Conservation (phyloP, 2,888 invertebrate species). For the Agrilus cyanescens region DNA sequence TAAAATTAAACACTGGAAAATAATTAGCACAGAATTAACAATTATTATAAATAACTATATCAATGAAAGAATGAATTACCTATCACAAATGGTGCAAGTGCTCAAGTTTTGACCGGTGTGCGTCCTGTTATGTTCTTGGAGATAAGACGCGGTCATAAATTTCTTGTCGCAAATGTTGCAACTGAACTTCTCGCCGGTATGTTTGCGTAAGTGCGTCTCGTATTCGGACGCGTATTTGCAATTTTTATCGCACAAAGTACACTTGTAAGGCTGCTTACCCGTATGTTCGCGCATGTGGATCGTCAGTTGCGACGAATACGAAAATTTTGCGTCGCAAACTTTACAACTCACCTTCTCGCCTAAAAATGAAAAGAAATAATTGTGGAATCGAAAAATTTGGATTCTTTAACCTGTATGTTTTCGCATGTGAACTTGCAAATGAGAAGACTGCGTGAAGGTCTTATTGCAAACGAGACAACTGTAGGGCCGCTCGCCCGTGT, state of each 20-base stretch:
- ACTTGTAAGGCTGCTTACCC: conserved; percentile 32
- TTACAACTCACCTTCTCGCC: conserved; percentile 24
- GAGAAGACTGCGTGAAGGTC: conserved; percentile 48
- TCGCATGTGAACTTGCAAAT: conserved; percentile 44
- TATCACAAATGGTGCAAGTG: conserved; percentile 31
- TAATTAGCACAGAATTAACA: no score
- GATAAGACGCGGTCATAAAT: conserved; percentile 28
- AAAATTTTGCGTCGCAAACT: conserved; percentile 29
- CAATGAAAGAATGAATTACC: no score
- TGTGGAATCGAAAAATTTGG: no score
- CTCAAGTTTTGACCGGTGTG: conserved; percentile 34
- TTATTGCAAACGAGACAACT: conserved; percentile 45
- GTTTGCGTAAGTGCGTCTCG: conserved; percentile 29
- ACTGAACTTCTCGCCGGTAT: conserved; percentile 28
- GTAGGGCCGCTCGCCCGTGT: conserved; percentile 50
- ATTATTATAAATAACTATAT: no score
- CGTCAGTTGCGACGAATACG: conserved; percentile 32
- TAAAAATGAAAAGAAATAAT: conserved; percentile 1
- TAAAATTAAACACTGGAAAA: no score
- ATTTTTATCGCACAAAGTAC: conserved; percentile 30
- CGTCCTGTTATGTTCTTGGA: conserved; percentile 25
- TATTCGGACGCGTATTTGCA: conserved; percentile 29
- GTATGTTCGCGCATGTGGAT: conserved; percentile 34
- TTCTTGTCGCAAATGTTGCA: conserved; percentile 29
- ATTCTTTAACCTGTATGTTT: conserved; percentile 48